These are phyloP conservation scores for Scaptomyza reducta DNA, from an alignment of 2,888 invertebrate species.

Conservation along the genomic window DNA sequence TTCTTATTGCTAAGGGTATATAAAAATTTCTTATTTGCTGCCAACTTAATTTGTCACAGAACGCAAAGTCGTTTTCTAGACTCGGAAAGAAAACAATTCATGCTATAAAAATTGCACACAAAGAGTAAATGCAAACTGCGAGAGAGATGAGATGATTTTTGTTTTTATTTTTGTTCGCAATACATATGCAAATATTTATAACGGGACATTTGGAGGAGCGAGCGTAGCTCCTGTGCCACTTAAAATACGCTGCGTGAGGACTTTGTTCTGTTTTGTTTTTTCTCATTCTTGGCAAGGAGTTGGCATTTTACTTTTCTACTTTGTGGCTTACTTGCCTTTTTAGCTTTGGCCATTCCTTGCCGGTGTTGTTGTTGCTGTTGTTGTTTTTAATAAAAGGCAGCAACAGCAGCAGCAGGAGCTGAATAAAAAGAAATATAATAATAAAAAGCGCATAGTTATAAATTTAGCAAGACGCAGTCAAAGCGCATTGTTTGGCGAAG, in stretches of 20 bases:
- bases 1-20: conserved; percentile 18
- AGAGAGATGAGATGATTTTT: conserved; percentile 32
- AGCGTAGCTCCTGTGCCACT: conserved; percentile 61
- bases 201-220: conserved; percentile 42
- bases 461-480: conserved; percentile 69
- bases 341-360: conserved; percentile 66
- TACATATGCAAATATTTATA: conserved; percentile 67
- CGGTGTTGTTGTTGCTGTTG: conserved; percentile 24
- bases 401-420: conserved; percentile 27
- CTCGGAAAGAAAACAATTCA: conserved; percentile 68
- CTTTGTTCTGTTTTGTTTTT: conserved; percentile 41
- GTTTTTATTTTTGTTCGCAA: conserved; percentile 45
- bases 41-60: conserved; percentile 76
- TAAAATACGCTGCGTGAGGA: conserved; percentile 65
- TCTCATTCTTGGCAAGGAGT: conserved; percentile 56
- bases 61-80: conserved; percentile 56
- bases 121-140: conserved; percentile 31
- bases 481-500: conserved; percentile 64
- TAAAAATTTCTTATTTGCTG: conserved; percentile 69
- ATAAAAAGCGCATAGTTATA: conserved; percentile 73
- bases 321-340: conserved; percentile 78
- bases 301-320: conserved; percentile 77
- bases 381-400: conserved; percentile 70
- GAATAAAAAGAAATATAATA: conserved; percentile 37
- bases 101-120: conserved; percentile 69